Conservation (phyloP, 1,140 invertebrate species). For the Drosophila yakuba region DNA sequence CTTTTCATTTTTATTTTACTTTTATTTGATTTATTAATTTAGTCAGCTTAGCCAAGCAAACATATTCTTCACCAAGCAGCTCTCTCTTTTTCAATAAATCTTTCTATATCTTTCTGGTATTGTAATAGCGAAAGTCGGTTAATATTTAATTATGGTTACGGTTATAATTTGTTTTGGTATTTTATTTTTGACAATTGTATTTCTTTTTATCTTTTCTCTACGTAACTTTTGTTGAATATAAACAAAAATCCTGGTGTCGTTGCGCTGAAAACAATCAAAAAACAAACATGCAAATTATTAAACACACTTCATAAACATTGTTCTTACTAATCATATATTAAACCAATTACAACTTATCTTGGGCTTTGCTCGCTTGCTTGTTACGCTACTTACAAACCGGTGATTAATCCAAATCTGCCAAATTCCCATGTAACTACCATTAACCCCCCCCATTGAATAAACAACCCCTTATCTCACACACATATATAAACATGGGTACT, state of each 20-base stretch:
- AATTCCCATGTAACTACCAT: constrained; percentile 25
- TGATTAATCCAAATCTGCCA: constrained; percentile 35
- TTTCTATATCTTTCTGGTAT: constrained; percentile 48
- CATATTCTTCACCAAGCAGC: constrained; percentile 49
- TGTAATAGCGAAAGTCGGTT: constrained; percentile 56
- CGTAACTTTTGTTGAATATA: constrained; percentile 51
- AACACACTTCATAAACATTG: constrained; percentile 51
- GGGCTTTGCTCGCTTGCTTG: constrained; percentile 79
- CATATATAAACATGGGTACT: constrained; percentile 65
- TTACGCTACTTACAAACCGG: constrained; percentile 60
- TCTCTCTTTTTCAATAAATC: constrained; percentile 41
- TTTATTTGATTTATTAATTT: constrained; percentile 39
- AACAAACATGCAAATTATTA: constrained; percentile 55
- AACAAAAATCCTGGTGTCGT: constrained; percentile 73
- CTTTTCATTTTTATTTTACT: constrained; percentile 18
- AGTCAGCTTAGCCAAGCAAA: constrained; percentile 66
- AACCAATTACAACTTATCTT: constrained; percentile 50
- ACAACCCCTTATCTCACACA: constrained; percentile 39
- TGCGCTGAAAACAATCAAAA: constrained; percentile 67
- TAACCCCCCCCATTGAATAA: constrained; percentile 30
- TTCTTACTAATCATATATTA: constrained; percentile 49
- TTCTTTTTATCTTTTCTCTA: constrained; percentile 77
- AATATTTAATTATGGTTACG: constrained; percentile 69
- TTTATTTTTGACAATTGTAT: constrained; percentile 81
- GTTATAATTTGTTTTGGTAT: constrained; percentile 64